Conservation (phyloP, 2,797 vertebrate genomes). For the Staurois parvus region DNA sequence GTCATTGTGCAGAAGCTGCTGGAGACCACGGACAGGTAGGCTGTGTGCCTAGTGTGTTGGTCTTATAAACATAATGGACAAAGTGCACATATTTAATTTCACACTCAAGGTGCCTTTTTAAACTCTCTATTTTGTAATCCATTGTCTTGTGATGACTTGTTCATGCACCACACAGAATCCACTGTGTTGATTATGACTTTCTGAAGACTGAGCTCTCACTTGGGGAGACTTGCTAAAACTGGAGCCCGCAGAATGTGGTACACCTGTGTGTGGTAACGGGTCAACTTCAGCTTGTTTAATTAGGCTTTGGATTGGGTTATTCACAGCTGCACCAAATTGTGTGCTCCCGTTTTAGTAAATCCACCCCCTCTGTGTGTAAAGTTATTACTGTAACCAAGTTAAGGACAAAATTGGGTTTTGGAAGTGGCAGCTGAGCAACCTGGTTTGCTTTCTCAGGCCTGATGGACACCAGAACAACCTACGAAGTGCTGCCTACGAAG, state of each 20-base stretch:
- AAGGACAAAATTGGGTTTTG: neutral
- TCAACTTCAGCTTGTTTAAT: no score
- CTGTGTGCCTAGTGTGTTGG: neutral
- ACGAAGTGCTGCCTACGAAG: conserved; percentile 95
- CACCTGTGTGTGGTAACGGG: no score
- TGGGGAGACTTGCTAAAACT: no score
- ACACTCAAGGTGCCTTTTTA: no score
- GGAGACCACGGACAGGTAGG: conserved; percentile 94
- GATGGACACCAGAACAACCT: conserved; percentile 98
- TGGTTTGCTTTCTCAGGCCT: conserved; percentile 75
- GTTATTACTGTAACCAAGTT: neutral
- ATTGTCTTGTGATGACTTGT: conserved; percentile 25
- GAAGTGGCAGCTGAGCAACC: conserved; percentile 25
- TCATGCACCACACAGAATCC: conserved; percentile 46
- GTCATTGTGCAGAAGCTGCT: conserved; percentile 97
- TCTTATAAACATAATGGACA: neutral
- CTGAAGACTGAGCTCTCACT: conserved; percentile 17
- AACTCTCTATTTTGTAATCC: no score
- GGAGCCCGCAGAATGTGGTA: no score
- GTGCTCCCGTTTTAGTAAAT: no score
- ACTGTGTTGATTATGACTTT: conserved; percentile 37
- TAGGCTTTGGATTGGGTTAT: no score
- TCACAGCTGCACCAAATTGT: no score
- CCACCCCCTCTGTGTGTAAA: no score
- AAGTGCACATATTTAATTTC: no score